Evolutionary conservation across 1,140 invertebrate species (phyloP).

Genomic region (Drosophila truncata): DNA sequence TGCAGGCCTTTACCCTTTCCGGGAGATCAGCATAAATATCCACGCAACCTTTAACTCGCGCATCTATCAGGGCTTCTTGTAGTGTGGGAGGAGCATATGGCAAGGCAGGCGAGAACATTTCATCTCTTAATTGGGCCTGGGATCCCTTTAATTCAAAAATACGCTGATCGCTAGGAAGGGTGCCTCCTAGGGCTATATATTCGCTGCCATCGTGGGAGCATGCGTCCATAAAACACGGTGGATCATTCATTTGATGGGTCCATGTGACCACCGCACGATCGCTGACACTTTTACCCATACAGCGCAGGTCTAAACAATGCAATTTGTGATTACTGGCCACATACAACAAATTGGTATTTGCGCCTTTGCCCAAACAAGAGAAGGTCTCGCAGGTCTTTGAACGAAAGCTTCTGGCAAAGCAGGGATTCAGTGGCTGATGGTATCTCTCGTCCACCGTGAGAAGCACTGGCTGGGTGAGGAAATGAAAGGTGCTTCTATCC

Average conservation of each 20-base stretch:
- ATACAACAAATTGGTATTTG: slow-evolving; percentile 63
- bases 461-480: slow-evolving; percentile 55
- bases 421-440: slow-evolving; percentile 48
- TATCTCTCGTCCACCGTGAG: slow-evolving; percentile 57
- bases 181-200: slow-evolving; percentile 50
- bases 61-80: slow-evolving; percentile 51
- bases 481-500: slow-evolving; percentile 46
- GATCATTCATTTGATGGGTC: slow-evolving; percentile 68
- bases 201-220: slow-evolving; percentile 40
- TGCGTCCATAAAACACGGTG: slow-evolving; percentile 59
- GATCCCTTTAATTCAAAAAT: slow-evolving; percentile 54
- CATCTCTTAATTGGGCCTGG: not conserved
- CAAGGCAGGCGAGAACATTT: slow-evolving; percentile 47
- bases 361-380: slow-evolving; percentile 44
- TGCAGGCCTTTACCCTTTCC: slow-evolving; percentile 49
- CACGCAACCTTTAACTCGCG: slow-evolving; percentile 24
- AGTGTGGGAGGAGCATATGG: slow-evolving; percentile 50
- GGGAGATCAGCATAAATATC: slow-evolving; percentile 60
- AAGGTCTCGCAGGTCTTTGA: slow-evolving; percentile 50
- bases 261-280: slow-evolving; percentile 66
- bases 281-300: slow-evolving; percentile 51
- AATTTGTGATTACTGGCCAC: slow-evolving; percentile 72
- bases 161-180: slow-evolving; percentile 44
- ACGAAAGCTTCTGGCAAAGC: slow-evolving; percentile 60
- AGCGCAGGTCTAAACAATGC: slow-evolving; percentile 64